These are phyloP conservation scores for Pica pica DNA, from an alignment of 2,113 vertebrate genomes.

Conservation along the genomic window DNA sequence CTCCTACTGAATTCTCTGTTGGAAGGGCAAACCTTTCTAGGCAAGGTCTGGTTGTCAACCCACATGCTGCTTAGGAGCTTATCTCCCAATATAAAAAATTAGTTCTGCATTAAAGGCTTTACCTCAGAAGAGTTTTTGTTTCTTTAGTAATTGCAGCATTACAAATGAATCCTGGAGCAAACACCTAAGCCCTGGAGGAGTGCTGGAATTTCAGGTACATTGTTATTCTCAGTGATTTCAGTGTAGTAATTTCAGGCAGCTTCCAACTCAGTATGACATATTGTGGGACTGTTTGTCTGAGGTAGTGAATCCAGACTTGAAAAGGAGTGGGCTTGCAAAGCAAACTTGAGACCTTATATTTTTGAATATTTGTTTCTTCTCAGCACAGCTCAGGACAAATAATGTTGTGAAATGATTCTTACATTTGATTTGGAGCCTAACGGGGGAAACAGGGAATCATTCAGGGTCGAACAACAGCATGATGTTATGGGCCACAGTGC, in stretches of 20 bases:
- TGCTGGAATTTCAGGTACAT: background rate
- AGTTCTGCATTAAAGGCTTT: background rate
- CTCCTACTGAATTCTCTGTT: background rate
- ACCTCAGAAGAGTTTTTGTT: background rate
- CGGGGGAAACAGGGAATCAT: background rate
- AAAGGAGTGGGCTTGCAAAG: background rate
- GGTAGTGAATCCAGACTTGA: background rate
- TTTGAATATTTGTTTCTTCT: background rate
- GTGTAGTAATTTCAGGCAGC: background rate
- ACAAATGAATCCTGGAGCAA: background rate
- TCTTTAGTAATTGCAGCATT: background rate
- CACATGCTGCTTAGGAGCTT: background rate
- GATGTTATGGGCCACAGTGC: accelerated
- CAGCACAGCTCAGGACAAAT: background rate
- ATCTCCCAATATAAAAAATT: background rate
- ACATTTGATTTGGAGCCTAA: background rate
- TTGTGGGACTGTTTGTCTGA: background rate
- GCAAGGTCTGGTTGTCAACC: background rate
- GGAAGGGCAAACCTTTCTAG: background rate
- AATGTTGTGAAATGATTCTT: background rate
- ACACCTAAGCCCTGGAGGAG: background rate
- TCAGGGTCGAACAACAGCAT: background rate
- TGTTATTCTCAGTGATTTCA: background rate
- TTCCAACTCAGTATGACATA: background rate
- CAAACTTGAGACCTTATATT: background rate